Percentiles rank a stretch among this genome's conserved stretches.
Evolutionary conservation across 1,140 invertebrate species (phyloP).

Genomic region (Drosophila kepulauana): DNA sequence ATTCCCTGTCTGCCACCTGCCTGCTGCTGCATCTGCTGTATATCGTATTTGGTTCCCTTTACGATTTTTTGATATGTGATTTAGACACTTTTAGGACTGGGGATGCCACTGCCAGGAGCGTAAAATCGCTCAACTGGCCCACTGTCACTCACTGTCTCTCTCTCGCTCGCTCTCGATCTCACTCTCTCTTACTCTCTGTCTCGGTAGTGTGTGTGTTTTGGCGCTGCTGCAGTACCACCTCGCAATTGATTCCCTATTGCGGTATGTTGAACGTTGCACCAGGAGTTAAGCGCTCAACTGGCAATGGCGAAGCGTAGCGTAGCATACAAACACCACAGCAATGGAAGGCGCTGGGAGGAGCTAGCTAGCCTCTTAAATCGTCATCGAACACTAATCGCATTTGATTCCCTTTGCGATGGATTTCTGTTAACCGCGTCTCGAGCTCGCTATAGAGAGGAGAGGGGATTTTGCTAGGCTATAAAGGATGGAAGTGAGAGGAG

Average conservation of each 20-base stretch:
- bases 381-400: slow-evolving; percentile 81
- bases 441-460: slow-evolving; percentile 1
- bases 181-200: not conserved
- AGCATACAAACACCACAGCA: slow-evolving; percentile 39
- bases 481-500: slow-evolving; percentile 31
- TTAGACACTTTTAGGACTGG: slow-evolving; percentile 18
- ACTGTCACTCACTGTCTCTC: not conserved
- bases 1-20: slow-evolving; percentile 57
- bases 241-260: slow-evolving; percentile 79
- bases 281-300: slow-evolving; percentile 79
- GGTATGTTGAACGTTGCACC: slow-evolving; percentile 74
- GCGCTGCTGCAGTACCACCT: slow-evolving; percentile 75
- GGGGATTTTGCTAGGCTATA: slow-evolving; percentile 47
- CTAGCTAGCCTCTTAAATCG: slow-evolving; percentile 53
- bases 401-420: slow-evolving; percentile 83
- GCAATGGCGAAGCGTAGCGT: slow-evolving; percentile 53
- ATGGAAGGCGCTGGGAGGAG: slow-evolving; percentile 1
- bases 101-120: slow-evolving; percentile 24
- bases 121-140: slow-evolving; percentile 44
- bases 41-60: slow-evolving; percentile 76
- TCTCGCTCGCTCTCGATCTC: not conserved
- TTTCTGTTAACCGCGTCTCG: slow-evolving; percentile 25
- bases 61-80: slow-evolving; percentile 48
- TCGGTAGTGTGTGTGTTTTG: slow-evolving; percentile 34
- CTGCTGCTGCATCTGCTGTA: slow-evolving; percentile 57